Evolutionary conservation across 2,797 vertebrate species (phyloP).

Genomic region (Microctenopoma steveboyesi): DNA sequence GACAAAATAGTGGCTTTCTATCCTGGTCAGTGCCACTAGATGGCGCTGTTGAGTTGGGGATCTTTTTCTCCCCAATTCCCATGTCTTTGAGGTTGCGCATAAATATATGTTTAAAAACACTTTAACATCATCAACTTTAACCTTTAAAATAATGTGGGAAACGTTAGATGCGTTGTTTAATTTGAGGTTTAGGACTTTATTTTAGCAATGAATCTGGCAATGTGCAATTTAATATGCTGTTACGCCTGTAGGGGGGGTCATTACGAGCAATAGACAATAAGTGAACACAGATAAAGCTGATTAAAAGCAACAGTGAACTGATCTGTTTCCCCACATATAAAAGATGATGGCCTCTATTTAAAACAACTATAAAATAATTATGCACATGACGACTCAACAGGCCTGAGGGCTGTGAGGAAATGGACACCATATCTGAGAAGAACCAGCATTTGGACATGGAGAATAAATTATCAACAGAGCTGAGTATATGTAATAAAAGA

Average conservation of each 20-base stretch:
- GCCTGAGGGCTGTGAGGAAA: slow-evolving; percentile 15
- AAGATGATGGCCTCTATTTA: slow-evolving; percentile 50
- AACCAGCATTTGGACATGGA: slow-evolving; percentile 13
- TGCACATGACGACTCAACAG: slow-evolving; percentile 32
- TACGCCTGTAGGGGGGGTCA: slow-evolving; percentile 44
- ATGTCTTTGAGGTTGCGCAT: slow-evolving; percentile 17
- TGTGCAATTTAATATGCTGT: slow-evolving; percentile 47
- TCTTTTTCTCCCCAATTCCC: slow-evolving; percentile 9
- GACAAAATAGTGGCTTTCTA: slow-evolving; percentile 1
- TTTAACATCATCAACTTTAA: slow-evolving; percentile 49
- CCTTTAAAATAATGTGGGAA: slow-evolving; percentile 49
- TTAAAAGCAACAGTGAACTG: slow-evolving; percentile 50
- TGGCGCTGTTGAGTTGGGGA: slow-evolving; percentile 61
- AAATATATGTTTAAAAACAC: slow-evolving; percentile 36
- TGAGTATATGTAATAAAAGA: not conserved
- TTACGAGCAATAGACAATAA: slow-evolving; percentile 58
- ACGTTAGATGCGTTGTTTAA: slow-evolving; percentile 47
- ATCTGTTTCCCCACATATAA: slow-evolving; percentile 44
- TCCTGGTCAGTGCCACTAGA: slow-evolving; percentile 52
- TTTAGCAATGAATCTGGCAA: slow-evolving; percentile 56
- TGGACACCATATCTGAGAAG: slow-evolving; percentile 9
- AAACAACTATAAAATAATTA: slow-evolving; percentile 51
- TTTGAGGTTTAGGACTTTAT: slow-evolving; percentile 50
- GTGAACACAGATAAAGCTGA: slow-evolving; percentile 49
- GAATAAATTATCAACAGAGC: not conserved